Evolutionary conservation across 2,797 vertebrate genomes (phyloP), one percentile per base, ranked within the genome.

Genomic region (Orientallactaga sibirica): DNA sequence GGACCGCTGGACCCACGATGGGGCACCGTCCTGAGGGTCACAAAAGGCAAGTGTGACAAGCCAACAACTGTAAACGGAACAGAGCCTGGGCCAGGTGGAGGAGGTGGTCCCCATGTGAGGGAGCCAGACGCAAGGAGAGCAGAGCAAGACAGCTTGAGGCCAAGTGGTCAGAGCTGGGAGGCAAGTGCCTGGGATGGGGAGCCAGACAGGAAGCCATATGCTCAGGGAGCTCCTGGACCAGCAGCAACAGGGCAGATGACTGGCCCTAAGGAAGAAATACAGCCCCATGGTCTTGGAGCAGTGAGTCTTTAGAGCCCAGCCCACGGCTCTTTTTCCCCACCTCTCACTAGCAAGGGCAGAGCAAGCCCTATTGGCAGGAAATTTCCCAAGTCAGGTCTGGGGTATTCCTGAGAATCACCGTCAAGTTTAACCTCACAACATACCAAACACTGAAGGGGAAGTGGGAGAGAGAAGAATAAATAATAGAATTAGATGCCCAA

Each of bases 101-200:
- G 27, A 18, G 27, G 33, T 1, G 0, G n/a, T 20, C 74, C 27
- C 82, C 16, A 18, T 33, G 12, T 64, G 0, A 16, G 19, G 52
- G 7, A 58, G 43, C 25, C 15, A 2, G 78, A 16, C 19, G 24
- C 74, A 52, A 83, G 62, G 85, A 90, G 70, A 55, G 41, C 33
- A 25, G 79, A 66, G 88, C 4, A 6, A 33, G 52, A 61, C 16
- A 11, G 43, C 1, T 61, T 16, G 76, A 81, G 85, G 24, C 77
- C 82, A 43, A 37, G 20, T 0, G 22, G 37, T 29, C 25, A 4
- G 2, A 2, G 15, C 25, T 0, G 0, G 0, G 66, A 76, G 68
- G 37, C 1, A 0, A 24, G 33, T 20, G 52, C 41, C 67, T n/a
- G 24, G 33, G 71, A 52, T 58, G 15, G 48, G 66, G 19, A 68